Conservation (phyloP, 2,888 invertebrate species). For the Drepanosiphum platanoidis region DNA sequence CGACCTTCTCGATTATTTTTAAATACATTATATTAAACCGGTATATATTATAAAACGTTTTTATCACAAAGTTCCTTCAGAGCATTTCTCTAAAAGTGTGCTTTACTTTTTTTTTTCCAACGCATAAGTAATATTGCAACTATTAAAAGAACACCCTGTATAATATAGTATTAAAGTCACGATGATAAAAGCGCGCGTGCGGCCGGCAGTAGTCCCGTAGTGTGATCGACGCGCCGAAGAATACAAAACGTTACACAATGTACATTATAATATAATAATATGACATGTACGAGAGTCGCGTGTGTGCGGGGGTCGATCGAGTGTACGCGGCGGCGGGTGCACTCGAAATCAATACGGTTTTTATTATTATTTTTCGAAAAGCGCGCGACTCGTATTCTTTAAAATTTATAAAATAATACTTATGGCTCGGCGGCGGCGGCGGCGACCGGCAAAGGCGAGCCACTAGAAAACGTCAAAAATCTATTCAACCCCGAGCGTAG, state of each 20-base stretch:
- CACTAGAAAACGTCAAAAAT: conserved; percentile 2
- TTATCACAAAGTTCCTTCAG: too few relatives aligned
- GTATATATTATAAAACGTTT: too few relatives aligned
- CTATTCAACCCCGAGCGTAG: background rate
- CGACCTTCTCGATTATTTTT: too few relatives aligned
- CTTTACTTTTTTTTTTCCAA: too few relatives aligned
- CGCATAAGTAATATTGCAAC: too few relatives aligned
- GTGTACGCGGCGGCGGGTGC: background rate
- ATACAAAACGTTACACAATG: background rate
- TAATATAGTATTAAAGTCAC: too few relatives aligned
- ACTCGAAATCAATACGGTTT: background rate
- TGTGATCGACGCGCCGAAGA: background rate
- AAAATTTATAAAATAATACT: background rate
- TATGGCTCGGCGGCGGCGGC: background rate
- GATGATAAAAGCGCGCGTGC: background rate
- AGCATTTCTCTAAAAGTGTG: too few relatives aligned
- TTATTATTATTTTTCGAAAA: background rate
- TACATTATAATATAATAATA: too few relatives aligned
- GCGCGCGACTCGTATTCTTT: too few relatives aligned
- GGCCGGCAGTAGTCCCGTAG: background rate
- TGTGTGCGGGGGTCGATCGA: background rate
- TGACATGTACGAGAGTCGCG: background rate
- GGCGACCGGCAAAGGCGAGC: background rate
- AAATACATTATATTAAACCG: too few relatives aligned
- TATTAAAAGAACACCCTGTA: too few relatives aligned